These are phyloP conservation scores for Quadroppia sp. DNA, from an alignment of 2,888 invertebrate genomes.

Conservation along the genomic window DNA sequence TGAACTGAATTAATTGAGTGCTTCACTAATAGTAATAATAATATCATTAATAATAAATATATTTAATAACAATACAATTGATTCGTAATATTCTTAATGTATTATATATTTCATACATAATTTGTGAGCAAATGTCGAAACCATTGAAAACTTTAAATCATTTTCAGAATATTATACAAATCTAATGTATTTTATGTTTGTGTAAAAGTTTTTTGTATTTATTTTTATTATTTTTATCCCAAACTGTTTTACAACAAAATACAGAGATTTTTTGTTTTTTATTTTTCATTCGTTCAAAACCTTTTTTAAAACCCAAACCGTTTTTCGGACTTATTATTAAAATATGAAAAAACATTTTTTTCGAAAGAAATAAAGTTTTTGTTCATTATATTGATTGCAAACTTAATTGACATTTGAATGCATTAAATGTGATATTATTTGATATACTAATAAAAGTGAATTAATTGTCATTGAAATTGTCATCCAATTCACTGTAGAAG, in stretches of 20 bases:
- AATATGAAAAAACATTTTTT: background rate
- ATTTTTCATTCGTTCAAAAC: background rate
- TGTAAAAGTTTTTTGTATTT: background rate
- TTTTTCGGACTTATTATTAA: no score
- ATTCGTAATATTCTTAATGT: background rate
- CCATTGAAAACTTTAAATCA: constrained; percentile 26
- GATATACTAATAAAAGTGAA: background rate
- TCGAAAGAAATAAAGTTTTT: background rate
- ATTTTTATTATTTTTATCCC: background rate
- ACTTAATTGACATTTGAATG: background rate
- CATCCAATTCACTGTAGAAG: constrained; percentile 2
- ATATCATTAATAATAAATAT: constrained; percentile 8
- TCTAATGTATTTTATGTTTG: background rate
- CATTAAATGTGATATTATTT: background rate
- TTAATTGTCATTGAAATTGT: background rate
- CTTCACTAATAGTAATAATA: constrained; percentile 27
- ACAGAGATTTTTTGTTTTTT: background rate
- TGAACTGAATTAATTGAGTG: constrained; percentile 37
- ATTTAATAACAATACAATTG: constrained; percentile 30
- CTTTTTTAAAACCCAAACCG: background rate
- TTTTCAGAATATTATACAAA: constrained; percentile 1
- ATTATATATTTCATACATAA: constrained; percentile 9
- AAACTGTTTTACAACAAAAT: background rate
- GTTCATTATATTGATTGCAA: background rate
- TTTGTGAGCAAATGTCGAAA: constrained; percentile 28